Percentiles rank a stretch among this genome's conserved stretches.
These are phyloP conservation scores for Stegodyphus mimosarum DNA, from an alignment of 1,140 invertebrate genomes.

Conservation along the genomic window DNA sequence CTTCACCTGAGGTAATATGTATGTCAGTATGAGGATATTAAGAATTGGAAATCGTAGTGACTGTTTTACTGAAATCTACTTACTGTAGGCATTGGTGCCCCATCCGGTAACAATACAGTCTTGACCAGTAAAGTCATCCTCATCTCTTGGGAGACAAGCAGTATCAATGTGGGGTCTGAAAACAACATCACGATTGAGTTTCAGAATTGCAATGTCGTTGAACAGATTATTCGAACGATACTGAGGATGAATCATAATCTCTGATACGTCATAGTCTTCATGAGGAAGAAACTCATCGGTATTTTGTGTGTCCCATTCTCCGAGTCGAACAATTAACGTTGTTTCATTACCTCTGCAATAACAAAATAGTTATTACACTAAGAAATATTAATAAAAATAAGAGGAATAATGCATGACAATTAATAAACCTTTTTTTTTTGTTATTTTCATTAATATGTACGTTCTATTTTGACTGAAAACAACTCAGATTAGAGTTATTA, in stretches of 20 bases:
- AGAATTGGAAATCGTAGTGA: too few species aligned
- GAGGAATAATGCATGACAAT: background rate
- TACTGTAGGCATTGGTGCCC: slow-evolving; percentile 82
- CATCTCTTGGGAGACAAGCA: slow-evolving; percentile 75
- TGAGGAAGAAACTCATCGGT: slow-evolving; percentile 78
- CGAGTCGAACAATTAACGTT: slow-evolving; percentile 68
- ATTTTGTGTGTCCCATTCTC: slow-evolving; percentile 84
- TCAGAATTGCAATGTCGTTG: slow-evolving; percentile 78
- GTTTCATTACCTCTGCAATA: slow-evolving; percentile 12
- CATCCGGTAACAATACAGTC: slow-evolving; percentile 81
- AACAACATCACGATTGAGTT: slow-evolving; percentile 72
- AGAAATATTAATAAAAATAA: background rate
- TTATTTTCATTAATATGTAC: background rate
- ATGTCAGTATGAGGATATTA: too few species aligned
- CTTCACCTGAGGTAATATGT: too few species aligned
- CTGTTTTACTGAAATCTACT: slow-evolving; percentile 48
- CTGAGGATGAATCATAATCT: slow-evolving; percentile 73
- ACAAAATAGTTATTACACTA: background rate
- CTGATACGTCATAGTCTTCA: slow-evolving; percentile 76
- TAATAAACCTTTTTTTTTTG: background rate
- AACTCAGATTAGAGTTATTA: too few species aligned
- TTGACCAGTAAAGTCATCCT: slow-evolving; percentile 60
- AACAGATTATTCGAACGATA: slow-evolving; percentile 71
- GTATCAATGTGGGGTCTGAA: slow-evolving; percentile 77
- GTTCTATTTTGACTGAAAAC: too few species aligned